Percentiles rank a stretch among this genome's conserved stretches.
Conservation (phyloP, 2,113 vertebrate genomes). For the Phylloscopus trochilus region DNA sequence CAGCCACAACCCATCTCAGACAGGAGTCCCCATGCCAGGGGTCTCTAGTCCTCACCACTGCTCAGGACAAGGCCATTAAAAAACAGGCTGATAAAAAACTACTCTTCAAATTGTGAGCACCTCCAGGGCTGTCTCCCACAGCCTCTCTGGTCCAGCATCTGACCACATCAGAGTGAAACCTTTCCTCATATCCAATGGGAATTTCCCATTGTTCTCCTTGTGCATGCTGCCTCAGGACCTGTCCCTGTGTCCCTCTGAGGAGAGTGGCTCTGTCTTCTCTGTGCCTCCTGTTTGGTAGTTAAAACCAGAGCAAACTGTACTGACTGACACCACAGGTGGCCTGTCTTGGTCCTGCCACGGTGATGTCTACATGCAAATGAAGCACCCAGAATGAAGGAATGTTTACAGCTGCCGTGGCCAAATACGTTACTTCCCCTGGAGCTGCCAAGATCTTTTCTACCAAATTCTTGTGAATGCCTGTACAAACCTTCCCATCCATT, state of each 20-base stretch:
- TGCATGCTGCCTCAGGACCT: not conserved
- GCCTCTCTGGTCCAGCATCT: not conserved
- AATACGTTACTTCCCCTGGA: not conserved
- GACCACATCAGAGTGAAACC: not conserved
- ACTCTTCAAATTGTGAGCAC: not conserved
- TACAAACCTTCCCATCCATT: not conserved
- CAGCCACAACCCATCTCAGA: rapidly evolving
- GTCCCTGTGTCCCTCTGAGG: not conserved
- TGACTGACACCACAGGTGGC: not conserved
- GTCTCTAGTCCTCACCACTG: not conserved
- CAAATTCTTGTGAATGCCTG: not conserved
- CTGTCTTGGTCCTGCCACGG: not conserved
- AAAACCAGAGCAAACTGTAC: not conserved
- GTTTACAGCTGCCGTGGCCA: not conserved
- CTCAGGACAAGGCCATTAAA: not conserved
- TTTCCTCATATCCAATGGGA: not conserved
- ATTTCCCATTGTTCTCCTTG: not conserved
- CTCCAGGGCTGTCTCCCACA: not conserved
- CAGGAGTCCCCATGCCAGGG: no score
- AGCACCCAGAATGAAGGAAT: not conserved
- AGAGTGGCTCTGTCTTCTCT: not conserved
- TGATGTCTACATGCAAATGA: not conserved
- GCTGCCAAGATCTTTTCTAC: not conserved
- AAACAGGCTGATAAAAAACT: not conserved
- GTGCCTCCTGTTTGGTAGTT: not conserved